These are phyloP conservation scores for Manis crassicaudata DNA, from an alignment of 2,797 vertebrate species.

Conservation along the genomic window DNA sequence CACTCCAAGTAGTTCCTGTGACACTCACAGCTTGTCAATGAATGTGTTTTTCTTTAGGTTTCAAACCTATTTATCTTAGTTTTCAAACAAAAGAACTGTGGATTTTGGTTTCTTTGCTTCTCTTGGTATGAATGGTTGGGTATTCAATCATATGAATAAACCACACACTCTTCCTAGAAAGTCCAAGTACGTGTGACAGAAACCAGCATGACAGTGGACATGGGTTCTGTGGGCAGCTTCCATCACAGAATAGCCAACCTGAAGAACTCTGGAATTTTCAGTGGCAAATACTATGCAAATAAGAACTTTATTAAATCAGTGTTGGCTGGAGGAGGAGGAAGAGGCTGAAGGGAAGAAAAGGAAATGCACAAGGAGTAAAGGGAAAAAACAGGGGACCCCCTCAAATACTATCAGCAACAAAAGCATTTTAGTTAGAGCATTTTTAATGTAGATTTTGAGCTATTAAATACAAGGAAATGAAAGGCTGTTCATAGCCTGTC, in stretches of 20 bases:
- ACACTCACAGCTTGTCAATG: background rate
- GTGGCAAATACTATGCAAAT: background rate
- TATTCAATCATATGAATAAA: background rate
- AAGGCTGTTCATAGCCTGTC: background rate
- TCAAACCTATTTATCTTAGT: background rate
- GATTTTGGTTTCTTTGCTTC: background rate
- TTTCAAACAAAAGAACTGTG: slow-evolving; percentile 1
- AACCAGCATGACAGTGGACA: background rate
- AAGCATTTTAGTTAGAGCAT: background rate
- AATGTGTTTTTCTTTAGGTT: background rate
- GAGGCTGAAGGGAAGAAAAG: background rate
- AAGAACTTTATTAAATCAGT: background rate
- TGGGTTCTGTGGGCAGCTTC: background rate
- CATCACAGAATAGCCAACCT: background rate
- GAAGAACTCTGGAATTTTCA: background rate
- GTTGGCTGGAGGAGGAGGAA: background rate
- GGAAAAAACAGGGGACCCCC: background rate
- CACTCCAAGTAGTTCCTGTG: background rate
- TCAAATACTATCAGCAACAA: background rate
- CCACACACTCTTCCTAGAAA: background rate
- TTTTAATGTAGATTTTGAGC: background rate
- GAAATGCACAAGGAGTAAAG: background rate
- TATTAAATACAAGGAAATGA: background rate
- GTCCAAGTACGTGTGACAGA: background rate
- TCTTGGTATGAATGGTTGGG: background rate